These are phyloP conservation scores for Gasterosteus aculeatus DNA, from an alignment of 2,113 vertebrate genomes.

Conservation along the genomic window DNA sequence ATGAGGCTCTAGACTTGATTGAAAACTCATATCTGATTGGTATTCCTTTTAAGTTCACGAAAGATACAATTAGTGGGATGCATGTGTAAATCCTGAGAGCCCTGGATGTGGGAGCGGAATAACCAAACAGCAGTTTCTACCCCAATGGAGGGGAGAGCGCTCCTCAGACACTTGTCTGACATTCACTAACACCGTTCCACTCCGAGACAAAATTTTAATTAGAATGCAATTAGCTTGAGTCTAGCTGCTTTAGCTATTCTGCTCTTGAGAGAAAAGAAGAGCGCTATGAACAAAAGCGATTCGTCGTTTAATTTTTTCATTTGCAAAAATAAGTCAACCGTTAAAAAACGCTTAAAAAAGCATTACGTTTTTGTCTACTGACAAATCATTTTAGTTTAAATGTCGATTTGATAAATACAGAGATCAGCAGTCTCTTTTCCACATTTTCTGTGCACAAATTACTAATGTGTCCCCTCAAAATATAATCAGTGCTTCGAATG, in stretches of 20 bases:
- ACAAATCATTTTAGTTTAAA: constrained; percentile 46
- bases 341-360: constrained; percentile 32
- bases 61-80: constrained; percentile 70
- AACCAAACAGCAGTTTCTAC: constrained; percentile 66
- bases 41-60: constrained; percentile 67
- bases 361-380: constrained; percentile 48
- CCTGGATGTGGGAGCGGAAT: constrained; percentile 64
- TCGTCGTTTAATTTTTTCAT: constrained; percentile 49
- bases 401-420: constrained; percentile 30
- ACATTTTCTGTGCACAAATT: background rate
- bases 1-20: constrained; percentile 49
- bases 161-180: constrained; percentile 77
- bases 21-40: constrained; percentile 73
- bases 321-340: constrained; percentile 53
- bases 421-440: background rate
- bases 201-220: constrained; percentile 81
- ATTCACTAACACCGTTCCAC: constrained; percentile 69
- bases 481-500: background rate
- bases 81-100: constrained; percentile 55
- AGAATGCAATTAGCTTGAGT: constrained; percentile 75
- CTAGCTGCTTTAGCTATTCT: constrained; percentile 30
- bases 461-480: background rate
- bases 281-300: constrained; percentile 43
- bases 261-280: constrained; percentile 43
- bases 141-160: constrained; percentile 49